Percentiles rank a stretch among this genome's conserved stretches.
phyloP scores from a whole-genome alignment of 2,888 invertebrate genomes.

The Trichacis sp. region DNA sequence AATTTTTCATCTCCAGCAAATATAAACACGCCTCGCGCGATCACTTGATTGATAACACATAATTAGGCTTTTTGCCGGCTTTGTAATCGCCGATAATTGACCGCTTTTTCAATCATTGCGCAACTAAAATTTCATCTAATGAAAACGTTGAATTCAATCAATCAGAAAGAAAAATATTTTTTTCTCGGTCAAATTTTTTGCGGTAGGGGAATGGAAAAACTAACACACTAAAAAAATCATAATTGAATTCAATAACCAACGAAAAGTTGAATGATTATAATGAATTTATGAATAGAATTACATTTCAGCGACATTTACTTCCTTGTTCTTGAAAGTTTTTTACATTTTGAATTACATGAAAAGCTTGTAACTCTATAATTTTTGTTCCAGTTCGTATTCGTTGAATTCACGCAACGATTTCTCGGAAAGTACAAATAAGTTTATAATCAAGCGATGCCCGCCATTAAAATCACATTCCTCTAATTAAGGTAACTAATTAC shows the following conservation, averaged over 20 bases:
- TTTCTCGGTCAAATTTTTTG: too few species aligned
- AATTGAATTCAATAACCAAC: too few species aligned
- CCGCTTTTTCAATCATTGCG: constrained; percentile 64
- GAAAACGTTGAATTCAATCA: constrained; percentile 10
- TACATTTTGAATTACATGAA: too few species aligned
- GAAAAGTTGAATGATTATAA: too few species aligned
- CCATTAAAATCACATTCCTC: constrained; percentile 43
- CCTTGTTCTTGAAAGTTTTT: too few species aligned
- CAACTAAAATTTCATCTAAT: constrained; percentile 51
- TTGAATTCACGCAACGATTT: constrained; percentile 11
- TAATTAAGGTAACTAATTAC: constrained; percentile 45
- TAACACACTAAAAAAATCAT: too few species aligned
- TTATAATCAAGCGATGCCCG: constrained; percentile 36
- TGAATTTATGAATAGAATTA: too few species aligned
- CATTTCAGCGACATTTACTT: too few species aligned
- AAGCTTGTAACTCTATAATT: too few species aligned
- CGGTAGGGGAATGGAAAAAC: too few species aligned
- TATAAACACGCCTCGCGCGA: constrained; percentile 34
- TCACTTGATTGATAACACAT: constrained; percentile 62
- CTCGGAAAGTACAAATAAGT: constrained; percentile 37
- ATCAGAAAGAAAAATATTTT: too few species aligned
- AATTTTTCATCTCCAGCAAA: constrained; percentile 33
- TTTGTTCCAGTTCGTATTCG: too few species aligned
- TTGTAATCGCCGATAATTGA: constrained; percentile 67
- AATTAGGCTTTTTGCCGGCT: constrained; percentile 62